Evolutionary conservation across 2,113 vertebrate species (phyloP).

Genomic region (Saguinus midas): DNA sequence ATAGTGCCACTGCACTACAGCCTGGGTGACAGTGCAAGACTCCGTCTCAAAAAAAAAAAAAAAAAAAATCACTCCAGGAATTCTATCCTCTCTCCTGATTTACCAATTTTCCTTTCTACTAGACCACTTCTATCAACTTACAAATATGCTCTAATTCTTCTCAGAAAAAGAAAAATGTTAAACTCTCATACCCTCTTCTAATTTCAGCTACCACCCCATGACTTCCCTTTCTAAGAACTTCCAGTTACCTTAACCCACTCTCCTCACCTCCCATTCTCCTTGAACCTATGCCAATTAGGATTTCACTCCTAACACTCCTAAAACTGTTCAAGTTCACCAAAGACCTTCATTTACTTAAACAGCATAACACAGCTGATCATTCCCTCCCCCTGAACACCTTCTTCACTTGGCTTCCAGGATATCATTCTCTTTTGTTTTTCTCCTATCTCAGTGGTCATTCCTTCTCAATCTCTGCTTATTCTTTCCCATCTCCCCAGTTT

Average conservation of each 20-base stretch:
- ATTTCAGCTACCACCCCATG: neutral
- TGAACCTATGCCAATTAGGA: neutral
- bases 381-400: neutral
- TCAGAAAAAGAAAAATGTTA: neutral
- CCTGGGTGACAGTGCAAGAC: no score
- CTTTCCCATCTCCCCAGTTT: neutral
- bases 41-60: no score
- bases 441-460: neutral
- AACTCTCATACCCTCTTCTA: neutral
- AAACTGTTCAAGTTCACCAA: constrained; percentile 2
- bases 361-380: neutral
- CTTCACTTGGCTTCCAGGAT: neutral
- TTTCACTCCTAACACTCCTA: neutral
- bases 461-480: constrained; percentile 17
- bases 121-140: constrained; percentile 1
- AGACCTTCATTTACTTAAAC: neutral
- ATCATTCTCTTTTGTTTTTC: neutral
- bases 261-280: constrained; percentile 31
- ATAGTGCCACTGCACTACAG: no score
- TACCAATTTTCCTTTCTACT: neutral
- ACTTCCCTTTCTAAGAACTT: constrained; percentile 2
- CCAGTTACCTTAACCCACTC: neutral
- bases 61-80: constrained; percentile 1
- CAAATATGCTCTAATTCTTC: neutral
- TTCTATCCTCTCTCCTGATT: constrained; percentile 4